Base-by-base conservation (phyloP, 2,888 invertebrate species). In the Troides aeacus region DNA sequence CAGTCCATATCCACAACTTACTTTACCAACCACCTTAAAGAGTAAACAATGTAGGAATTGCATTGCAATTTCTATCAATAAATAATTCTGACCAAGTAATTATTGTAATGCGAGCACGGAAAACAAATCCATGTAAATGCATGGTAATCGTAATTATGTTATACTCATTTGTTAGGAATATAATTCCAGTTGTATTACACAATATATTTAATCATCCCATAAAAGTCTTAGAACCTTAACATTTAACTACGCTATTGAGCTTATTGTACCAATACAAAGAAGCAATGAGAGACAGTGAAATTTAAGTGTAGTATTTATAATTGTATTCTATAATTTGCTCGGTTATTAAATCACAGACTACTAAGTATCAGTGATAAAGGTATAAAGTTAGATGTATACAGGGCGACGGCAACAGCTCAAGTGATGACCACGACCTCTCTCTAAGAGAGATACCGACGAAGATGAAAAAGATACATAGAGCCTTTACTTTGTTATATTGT, bases 121-220 rank as follows among this genome's bases (percentile, higher is more conserved):
- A 62, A 24, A 70, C 62, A 66, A 66, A 69, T 69, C 65, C 65
- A 69, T 69, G 69, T 65, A 65, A 69, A 69, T 66, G 24, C 21
- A 66, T 62, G 62, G 30, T 58, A 10, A 65, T 66, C 61, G 69
- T 64, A 56, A 57, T 61, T 53, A n/a, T 64, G 68, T 30, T 21
- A 53, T 64, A 59, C 46, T 23, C 17, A 36, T 68, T 39, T 42
- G 65, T 21, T 68, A n/a, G 62, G 24, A 46, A 69, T 62, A 66
- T 63, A 62, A 53, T 58, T 24, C 15, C 30, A 62, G n/a, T 61
- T 18, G n/a, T 50, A 21, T 68, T 63, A 59, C 62, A 7, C 58
- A 68, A 30, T 46, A 59, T 63, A n/a, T 70, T 70, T 66, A 66
- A n/a, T 1, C 53, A 53, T 53, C 18, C 53, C 7, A 53, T 53